Conservation (phyloP, 2,113 vertebrate species). For the Carassius gibelio region DNA sequence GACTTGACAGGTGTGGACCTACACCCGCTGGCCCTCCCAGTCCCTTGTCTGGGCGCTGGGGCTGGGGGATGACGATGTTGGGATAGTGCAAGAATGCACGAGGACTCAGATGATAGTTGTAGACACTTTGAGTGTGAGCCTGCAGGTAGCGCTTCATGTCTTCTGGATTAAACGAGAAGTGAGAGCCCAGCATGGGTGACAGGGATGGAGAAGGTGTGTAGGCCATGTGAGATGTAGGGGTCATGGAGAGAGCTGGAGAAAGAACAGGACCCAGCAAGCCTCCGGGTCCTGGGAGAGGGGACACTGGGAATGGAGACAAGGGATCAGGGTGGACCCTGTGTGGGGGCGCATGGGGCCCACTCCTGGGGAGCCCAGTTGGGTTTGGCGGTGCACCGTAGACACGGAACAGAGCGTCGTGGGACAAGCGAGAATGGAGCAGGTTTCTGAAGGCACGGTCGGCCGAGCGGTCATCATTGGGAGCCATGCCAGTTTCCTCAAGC, state of each 20-base stretch:
- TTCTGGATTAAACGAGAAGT: constrained; percentile 91
- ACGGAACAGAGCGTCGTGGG: constrained; percentile 84
- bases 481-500: constrained; percentile 82
- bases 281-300: constrained; percentile 83
- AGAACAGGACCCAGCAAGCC: constrained; percentile 79
- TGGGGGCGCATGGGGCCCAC: constrained; percentile 66
- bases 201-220: constrained; percentile 89
- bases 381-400: constrained; percentile 77
- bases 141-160: constrained; percentile 96
- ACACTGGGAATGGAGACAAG: constrained; percentile 86
- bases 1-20: constrained; percentile 66
- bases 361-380: constrained; percentile 58
- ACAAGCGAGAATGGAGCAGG: constrained; percentile 78
- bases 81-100: constrained; percentile 91
- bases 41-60: constrained; percentile 81
- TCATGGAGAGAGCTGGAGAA: constrained; percentile 88
- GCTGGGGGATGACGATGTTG: constrained; percentile 87
- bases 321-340: constrained; percentile 83
- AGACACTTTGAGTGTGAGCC: constrained; percentile 90
- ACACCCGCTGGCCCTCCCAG: constrained; percentile 27
- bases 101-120: constrained; percentile 95
- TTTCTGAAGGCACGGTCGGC: constrained; percentile 77
- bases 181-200: constrained; percentile 86
- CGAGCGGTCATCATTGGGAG: constrained; percentile 66
- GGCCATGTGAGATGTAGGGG: constrained; percentile 83